These are phyloP conservation scores for Drosophila gunungcola DNA, from an alignment of 1,140 invertebrate genomes.

Conservation along the genomic window DNA sequence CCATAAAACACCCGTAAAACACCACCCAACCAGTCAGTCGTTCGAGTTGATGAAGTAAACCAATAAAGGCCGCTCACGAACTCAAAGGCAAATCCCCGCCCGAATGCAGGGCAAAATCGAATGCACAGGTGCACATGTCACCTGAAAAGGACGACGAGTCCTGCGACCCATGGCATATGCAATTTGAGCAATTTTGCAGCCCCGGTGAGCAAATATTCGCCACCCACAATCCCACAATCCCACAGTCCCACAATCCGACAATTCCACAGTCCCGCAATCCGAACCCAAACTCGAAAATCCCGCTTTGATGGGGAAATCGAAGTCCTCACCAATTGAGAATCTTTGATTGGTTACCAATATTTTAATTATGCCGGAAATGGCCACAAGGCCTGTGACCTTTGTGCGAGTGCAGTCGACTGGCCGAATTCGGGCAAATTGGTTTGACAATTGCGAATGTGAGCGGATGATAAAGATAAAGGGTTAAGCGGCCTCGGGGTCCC, in stretches of 20 bases:
- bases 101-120: slow-evolving; percentile 42
- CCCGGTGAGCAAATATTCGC: slow-evolving; percentile 70
- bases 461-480: not conserved
- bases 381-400: slow-evolving; percentile 40
- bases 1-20: not conserved
- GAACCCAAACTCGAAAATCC: not conserved
- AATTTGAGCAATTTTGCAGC: slow-evolving; percentile 78
- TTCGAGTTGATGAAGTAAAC: slow-evolving; percentile 80
- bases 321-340: slow-evolving; percentile 42
- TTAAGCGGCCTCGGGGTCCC: not conserved
- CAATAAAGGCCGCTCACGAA: slow-evolving; percentile 68
- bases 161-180: slow-evolving; percentile 46
- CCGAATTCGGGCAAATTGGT: slow-evolving; percentile 41
- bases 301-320: not conserved
- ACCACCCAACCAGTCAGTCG: slow-evolving; percentile 27
- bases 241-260: not conserved
- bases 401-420: slow-evolving; percentile 28
- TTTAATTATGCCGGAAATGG: slow-evolving; percentile 61
- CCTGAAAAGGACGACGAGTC: slow-evolving; percentile 54
- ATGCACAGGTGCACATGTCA: slow-evolving; percentile 64
- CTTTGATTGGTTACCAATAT: slow-evolving; percentile 79
- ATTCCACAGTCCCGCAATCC: not conserved
- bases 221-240: slow-evolving; percentile 1
- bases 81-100: slow-evolving; percentile 64
- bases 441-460: slow-evolving; percentile 23